Evolutionary conservation across 2,797 vertebrate genomes (phyloP).

Genomic region (Aulostomus chinensis): DNA sequence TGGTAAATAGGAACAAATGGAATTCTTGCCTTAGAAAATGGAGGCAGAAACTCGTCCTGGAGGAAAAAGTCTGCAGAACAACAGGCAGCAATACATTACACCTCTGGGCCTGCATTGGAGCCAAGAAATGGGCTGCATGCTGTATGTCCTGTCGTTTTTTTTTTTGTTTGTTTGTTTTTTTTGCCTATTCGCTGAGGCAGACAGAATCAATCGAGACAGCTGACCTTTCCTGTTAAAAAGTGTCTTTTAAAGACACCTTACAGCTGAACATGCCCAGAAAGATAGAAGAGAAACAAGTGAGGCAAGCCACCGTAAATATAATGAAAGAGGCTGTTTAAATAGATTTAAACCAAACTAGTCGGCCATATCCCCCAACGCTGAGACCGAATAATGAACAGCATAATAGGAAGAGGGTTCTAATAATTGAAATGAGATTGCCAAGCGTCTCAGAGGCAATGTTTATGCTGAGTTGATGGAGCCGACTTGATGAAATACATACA

Average conservation of each 20-base stretch:
- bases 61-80: conserved; percentile 1
- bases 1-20: not conserved
- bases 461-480: conserved; percentile 23
- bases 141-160: no score
- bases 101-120: not conserved
- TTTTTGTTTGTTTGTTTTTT: no score
- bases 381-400: conserved; percentile 1
- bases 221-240: conserved; percentile 44
- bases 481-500: conserved; percentile 2
- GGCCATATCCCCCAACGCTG: not conserved
- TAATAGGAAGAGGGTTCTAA: not conserved
- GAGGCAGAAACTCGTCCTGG: not conserved
- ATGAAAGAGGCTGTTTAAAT: not conserved
- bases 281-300: conserved; percentile 5
- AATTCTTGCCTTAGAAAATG: no score
- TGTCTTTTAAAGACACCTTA: conserved; percentile 22
- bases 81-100: not conserved
- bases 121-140: not conserved
- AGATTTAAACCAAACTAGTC: not conserved
- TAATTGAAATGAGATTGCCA: conserved; percentile 17
- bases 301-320: no score
- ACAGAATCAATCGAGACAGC: conserved; percentile 35
- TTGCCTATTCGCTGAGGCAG: conserved; percentile 17
- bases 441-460: not conserved
- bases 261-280: conserved; percentile 4